Evolutionary conservation across 2,113 vertebrate species (phyloP).

Genomic region (Cryptoleucopteryx plumbea): DNA sequence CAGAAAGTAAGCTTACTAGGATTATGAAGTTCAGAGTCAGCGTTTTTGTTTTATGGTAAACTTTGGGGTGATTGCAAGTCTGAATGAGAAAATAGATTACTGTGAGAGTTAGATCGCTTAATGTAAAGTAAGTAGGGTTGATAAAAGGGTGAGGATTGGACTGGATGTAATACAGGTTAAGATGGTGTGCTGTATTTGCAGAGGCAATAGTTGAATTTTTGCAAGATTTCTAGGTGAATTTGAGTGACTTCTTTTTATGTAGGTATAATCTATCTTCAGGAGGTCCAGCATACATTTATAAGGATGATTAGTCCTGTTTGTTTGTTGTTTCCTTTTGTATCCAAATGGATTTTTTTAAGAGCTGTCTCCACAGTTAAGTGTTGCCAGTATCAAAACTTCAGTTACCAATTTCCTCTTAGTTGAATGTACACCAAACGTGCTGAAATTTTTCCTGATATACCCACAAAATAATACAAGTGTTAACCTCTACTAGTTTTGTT

Average conservation of each 20-base stretch:
- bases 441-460: background rate
- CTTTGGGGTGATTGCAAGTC: background rate
- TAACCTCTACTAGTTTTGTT: slow-evolving; percentile 48
- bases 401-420: background rate
- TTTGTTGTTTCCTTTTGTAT: background rate
- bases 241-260: background rate
- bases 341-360: background rate
- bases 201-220: background rate
- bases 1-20: background rate
- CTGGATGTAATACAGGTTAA: background rate
- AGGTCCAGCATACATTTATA: background rate
- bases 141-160: background rate
- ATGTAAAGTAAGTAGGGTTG: background rate
- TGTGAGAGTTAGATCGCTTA: background rate
- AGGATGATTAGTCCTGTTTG: background rate
- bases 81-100: background rate
- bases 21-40: background rate
- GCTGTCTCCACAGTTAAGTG: background rate
- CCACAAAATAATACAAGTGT: slow-evolving; percentile 25
- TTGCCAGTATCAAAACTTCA: background rate
- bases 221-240: background rate
- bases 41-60: background rate
- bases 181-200: background rate
- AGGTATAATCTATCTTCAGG: background rate
- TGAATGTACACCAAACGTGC: background rate